Evolutionary conservation across 1,140 invertebrate species (phyloP).

Genomic region (Listronotus oregonensis): DNA sequence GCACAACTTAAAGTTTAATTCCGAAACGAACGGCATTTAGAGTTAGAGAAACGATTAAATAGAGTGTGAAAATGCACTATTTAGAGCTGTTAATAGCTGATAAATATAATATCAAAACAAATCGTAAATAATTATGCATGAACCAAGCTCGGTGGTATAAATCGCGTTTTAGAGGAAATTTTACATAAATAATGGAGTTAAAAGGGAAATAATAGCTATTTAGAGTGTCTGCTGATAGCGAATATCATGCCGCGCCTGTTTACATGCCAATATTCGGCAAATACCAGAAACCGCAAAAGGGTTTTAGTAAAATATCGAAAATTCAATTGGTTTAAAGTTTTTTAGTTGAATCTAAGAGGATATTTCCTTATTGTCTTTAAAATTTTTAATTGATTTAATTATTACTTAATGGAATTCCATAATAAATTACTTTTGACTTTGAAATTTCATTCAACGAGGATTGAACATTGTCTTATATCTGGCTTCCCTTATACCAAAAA

Average conservation of each 20-base stretch:
- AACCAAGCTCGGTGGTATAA: constrained; percentile 21
- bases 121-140: constrained; percentile 35
- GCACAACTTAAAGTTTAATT: no score
- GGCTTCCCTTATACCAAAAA: no score
- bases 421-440: no score
- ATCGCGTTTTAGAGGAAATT: constrained; percentile 34
- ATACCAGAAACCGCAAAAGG: constrained; percentile 15
- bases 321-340: no score
- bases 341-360: no score
- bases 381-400: no score
- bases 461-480: no score
- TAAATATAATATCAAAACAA: constrained; percentile 37
- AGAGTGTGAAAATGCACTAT: constrained; percentile 20
- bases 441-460: no score
- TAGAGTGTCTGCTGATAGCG: constrained; percentile 32
- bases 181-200: constrained; percentile 39
- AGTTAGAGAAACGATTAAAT: no score
- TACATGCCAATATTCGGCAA: constrained; percentile 25
- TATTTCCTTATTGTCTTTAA: no score
- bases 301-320: background rate
- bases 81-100: constrained; percentile 11
- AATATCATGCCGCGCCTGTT: constrained; percentile 25
- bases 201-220: constrained; percentile 39
- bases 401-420: no score
- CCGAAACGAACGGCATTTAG: no score